Base-by-base conservation (phyloP, 1,140 invertebrate genomes). In the Aricia agestis region DNA sequence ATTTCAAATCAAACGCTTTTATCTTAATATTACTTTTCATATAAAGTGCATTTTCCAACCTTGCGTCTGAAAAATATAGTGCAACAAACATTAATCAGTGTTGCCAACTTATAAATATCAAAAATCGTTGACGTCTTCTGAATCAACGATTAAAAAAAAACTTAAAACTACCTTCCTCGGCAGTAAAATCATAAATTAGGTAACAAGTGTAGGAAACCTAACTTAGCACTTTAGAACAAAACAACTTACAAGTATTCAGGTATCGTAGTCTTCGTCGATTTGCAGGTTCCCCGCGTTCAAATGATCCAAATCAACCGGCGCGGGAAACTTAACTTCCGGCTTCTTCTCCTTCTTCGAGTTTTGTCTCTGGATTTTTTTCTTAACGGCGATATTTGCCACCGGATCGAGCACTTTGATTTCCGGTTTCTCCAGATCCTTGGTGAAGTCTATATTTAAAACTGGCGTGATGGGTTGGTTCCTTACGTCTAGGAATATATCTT, bases 211-310 rank as follows among this genome's bases (percentile, higher is more conserved):
- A 77, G 77, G 80, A 76, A 82, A 80, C 74, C 83, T 75, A 74
- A 75, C 74, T 76, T 75, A 72, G 74, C 52, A 72, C 63, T 69
- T 69, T 73, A 73, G 77, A 78, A 71, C 76, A 81, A 69, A 79
- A 78, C 76, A 80, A 69, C 58, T 61, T 52, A 75, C 72, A 80
- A 82, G 77, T 71, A 85, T 80, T 91, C 87, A 91, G 82, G 86
- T 89, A 87, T 91, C 89, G 78, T 91, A 91, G 81, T 91, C 89
- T 80, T 91, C 89, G 70, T 91, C 89, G 69, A 91, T 89, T 75
- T 91, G 83, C 74, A 91, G 77, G 72, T 90, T 85, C 2, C 87
- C 84, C 18, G 86, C 83, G 75, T 86, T 87, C 70, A 89, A 77
- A 73, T 81, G 80, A 67, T 89, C 86, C 65, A 89, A 78, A 36